Evolutionary conservation across 2,797 vertebrate genomes (phyloP), one percentile per base, ranked within the genome.

Genomic region (Sebastes nivosus): DNA sequence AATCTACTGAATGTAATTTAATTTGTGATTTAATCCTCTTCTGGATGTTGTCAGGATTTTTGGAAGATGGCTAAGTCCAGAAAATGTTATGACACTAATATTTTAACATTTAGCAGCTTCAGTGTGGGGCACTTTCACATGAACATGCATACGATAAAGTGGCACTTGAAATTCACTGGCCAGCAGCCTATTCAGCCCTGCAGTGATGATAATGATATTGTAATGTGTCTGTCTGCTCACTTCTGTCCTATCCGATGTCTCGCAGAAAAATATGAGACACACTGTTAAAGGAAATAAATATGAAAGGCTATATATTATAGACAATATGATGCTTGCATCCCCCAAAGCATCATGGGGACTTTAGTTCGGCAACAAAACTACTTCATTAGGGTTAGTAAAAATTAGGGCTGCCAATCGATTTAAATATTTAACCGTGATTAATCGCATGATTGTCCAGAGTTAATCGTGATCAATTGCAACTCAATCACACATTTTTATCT

Each of bases 1-100:
- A 36, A 58, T 82, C 50, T 25, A 36, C 59, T 18, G 8, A 76
- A 27, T 8, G 30, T 65, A 86, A 88, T 88, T 84, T 78, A 67
- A 84, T 87, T 83, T 83, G 75, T 80, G 8, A 34, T 80, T 77
- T 67, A 59, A 83, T 78, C 74, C 63, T 22, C 65, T 60, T 71
- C 25, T 77, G 70, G 58, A 63, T 79, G 42, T 50, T 52, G 34
- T 29, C 42, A 61, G 61, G 54, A 71, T 82, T 46, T 46, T 38
- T 46, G 20, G 61, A 55, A 36, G 66, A 72, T 66, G 72, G 52
- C 34, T 65, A 29, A 57, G 54, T 55, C 9, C 22, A 27, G 25
- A 75, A 60, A 58, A 25, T 65, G 42, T 52, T 71, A 32, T 60
- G 81, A 54, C 18, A 46, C 46, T 59, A 14, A 70, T 57, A 72